Conservation (phyloP, 2,797 vertebrate species). For the Sternotherus odoratus region DNA sequence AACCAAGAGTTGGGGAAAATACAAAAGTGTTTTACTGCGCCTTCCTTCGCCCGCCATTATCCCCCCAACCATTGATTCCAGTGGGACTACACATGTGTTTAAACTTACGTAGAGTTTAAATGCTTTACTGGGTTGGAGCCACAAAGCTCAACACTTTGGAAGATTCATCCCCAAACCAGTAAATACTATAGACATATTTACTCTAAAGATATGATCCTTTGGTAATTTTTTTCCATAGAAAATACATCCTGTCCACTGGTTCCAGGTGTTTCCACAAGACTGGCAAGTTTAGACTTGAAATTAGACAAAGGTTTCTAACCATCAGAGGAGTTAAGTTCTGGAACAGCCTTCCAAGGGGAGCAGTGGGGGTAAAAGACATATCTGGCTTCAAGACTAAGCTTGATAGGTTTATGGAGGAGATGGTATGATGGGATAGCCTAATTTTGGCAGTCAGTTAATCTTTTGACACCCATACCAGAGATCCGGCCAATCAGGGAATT, state of each 20-base stretch:
- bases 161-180: background rate
- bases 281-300: background rate
- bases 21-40: background rate
- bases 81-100: background rate
- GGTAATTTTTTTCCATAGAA: conserved; percentile 3
- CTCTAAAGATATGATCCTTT: background rate
- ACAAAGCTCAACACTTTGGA: accelerated
- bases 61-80: background rate
- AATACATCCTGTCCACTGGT: conserved; percentile 17
- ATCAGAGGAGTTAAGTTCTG: no score
- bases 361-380: no score
- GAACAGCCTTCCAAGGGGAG: no score
- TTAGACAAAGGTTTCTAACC: no score
- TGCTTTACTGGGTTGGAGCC: background rate
- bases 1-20: background rate
- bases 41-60: background rate
- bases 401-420: no score
- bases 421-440: no score
- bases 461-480: no score
- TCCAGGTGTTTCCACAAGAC: conserved; percentile 26
- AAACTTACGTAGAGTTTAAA: background rate
- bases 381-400: no score
- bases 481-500: no score
- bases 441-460: no score
- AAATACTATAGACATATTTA: background rate